Evolutionary conservation across 2,113 vertebrate genomes (phyloP), one percentile per base, ranked within the genome.

Genomic region (Phrynocephalus versicolor): DNA sequence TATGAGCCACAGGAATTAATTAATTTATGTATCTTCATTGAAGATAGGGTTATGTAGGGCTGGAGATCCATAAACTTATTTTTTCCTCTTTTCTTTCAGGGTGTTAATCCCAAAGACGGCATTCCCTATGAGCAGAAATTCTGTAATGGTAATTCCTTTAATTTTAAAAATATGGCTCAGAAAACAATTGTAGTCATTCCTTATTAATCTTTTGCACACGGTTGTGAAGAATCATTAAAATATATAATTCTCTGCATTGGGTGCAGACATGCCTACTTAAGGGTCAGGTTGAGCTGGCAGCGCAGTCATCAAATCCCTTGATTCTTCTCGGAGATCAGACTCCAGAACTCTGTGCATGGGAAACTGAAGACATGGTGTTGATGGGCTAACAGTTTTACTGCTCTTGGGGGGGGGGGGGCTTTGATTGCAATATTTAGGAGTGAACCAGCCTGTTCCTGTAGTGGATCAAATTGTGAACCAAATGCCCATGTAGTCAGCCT

Each of bases 101-200:
- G 96, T 1, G 70, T 95, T 65, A 96, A 97, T 93, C 95, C 94
- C 0, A 94, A 95, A 92, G 96, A 97, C 35, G 95, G 94, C 69
- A 89, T 96, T 87, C 95, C 97, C 55, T 97, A 96, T 0, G 97
- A 97, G 88, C 94, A 97, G 89, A 97, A 97, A 85, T 96, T 96
- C 93, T 97, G 97, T 89, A 94, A 96, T 95, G 96, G 97, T 97
- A 93, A 84, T 70, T 70, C 27, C 8, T 55, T 84, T 82, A 33
- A n/a, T 51, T 27, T 12, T 37, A 70, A 16, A 76, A 65, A 23
- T 14, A 71, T 81, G 7, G 81, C 37, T 72, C 15, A 85, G 80
- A 13, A 1, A 33, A 25, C 1, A 3, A 62, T 33, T 9, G 12
- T 83, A 67, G 71, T 82, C 70, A 71, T 41, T 21, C 7, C 82